Base-by-base conservation (phyloP, 2,888 invertebrate genomes). In the Diarsia brunnea region DNA sequence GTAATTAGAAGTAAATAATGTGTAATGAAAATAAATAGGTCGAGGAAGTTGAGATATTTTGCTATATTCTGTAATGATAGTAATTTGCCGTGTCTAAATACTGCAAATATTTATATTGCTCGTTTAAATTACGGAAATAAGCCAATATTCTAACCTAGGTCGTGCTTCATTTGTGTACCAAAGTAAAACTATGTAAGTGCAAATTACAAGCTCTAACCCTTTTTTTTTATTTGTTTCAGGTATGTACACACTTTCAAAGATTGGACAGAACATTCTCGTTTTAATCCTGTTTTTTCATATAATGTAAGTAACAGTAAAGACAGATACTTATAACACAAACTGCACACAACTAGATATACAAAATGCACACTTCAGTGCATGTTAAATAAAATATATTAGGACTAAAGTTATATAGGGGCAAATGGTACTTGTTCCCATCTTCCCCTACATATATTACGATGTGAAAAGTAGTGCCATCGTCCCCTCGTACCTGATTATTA, bases 1-100 rank as follows among this genome's bases (percentile, higher is more conserved):
- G 55, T 80, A 72, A 87, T 88, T 78, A 79, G 47, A 68, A 31
- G 67, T 71, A 67, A 69, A 70, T 43, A 14, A 78, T 69, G 55
- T 67, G 1, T 49, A 64, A 24, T 67, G 7, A 53, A 70, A 64
- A 85, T 75, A 76, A 76, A 81, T 71, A 75, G 2, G 2, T 14
- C 0, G 16, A 53, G 27, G 51, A 60, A 79, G 4, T 75, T 76
- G 14, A 38, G 45, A 65, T 76, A 51, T 53, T 38, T 58, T 7
- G 12, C 5, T 19, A 1, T n/a, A 47, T 61, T 79, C 19, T 2
- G 24, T 53, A 24, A 43, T 43, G 27, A n/a, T 2, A 60, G 14
- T 27, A 10, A 8, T n/a, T 24, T 24, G 0, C n/a, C n/a, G 1
- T 49, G 58, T 4, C 11, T 49, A 27, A 38, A 16, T 45, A 65